Evolutionary conservation across 2,888 invertebrate species (phyloP).

Genomic region (Drosophila barbarae): DNA sequence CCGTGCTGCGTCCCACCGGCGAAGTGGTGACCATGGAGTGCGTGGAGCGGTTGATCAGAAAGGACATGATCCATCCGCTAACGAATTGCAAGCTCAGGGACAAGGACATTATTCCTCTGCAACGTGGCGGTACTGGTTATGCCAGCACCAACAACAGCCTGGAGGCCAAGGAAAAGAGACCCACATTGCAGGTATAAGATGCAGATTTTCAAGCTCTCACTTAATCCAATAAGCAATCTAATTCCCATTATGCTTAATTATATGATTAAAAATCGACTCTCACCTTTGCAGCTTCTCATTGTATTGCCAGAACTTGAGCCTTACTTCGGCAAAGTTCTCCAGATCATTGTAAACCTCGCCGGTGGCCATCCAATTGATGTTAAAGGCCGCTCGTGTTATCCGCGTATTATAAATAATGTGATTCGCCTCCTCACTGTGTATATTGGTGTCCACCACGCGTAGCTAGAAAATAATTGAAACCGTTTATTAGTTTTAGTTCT

Average conservation of each 20-base stretch:
- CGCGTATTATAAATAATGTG: conserved; percentile 83
- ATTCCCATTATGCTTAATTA: neutral
- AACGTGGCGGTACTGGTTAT: conserved; percentile 98
- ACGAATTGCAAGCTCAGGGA: conserved; percentile 91
- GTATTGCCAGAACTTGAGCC: conserved; percentile 89
- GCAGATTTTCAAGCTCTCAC: neutral
- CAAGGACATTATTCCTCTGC: conserved; percentile 94
- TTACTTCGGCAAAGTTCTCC: conserved; percentile 82
- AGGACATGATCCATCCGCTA: conserved; percentile 97
- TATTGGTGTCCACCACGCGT: conserved; percentile 87
- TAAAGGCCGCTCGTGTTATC: conserved; percentile 85
- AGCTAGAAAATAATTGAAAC: conserved; percentile 80
- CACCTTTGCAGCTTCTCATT: conserved; percentile 83
- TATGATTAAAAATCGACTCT: neutral
- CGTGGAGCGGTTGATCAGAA: conserved; percentile 96
- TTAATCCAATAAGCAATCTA: neutral
- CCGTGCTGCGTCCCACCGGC: conserved; percentile 93
- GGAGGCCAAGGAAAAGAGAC: conserved; percentile 89
- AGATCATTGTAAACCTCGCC: conserved; percentile 84
- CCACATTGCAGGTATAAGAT: conserved; percentile 87
- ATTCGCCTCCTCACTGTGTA: conserved; percentile 83
- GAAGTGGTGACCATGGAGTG: conserved; percentile 98
- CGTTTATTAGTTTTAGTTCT: neutral
- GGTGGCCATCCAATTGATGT: conserved; percentile 87
- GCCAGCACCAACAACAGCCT: conserved; percentile 91